Evolutionary conservation across 2,888 invertebrate genomes (phyloP), one percentile per base, ranked within the genome.

Genomic region (Pheosia gnoma): DNA sequence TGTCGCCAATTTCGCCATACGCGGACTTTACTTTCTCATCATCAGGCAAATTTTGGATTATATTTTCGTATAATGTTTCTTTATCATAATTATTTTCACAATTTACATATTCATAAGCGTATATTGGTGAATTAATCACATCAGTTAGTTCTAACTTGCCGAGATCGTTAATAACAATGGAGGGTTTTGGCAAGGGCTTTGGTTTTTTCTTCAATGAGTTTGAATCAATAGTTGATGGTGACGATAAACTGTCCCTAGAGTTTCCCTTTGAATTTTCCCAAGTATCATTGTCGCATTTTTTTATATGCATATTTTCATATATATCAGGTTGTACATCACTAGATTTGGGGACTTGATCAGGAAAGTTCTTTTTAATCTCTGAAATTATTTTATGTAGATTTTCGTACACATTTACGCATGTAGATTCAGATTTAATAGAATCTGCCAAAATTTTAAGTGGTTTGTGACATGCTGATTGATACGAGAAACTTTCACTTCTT

Each of bases 1-100:
- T 47, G 47, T 47, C 47, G 5, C 56, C 51, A 43, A 58, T 51
- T 10, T 37, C 52, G 7, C 53, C 60, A 53, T 54, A 43, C 57
- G 60, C 59, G 49, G 71, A 68, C 63, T 70, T 76, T 38, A 72
- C 79, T 72, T 86, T 87, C 60, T 78, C 73, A 61, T 87, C 85
- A 67, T 85, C 82, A 1, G 83, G 77, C 51, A 85, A 65, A 68
- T 85, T 88, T 25, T 41, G 58, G 52, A 52, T 59, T 36, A 72
- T 58, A 59, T 77, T 77, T 71, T 60, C 63, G 57, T 68, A 70
- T 6, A 68, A 63, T n/a, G 57, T 66, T 39, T 63, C 59, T n/a
- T 53, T 41, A 4, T 60, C 41, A 13, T 63, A 63, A 53, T 54
- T 51, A 39, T 63, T 59, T 51, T 11, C 47, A 59, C 60, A 63